phyloP scores from a whole-genome alignment of 2,113 vertebrate genomes.

The Cyprinodon variegatus region DNA sequence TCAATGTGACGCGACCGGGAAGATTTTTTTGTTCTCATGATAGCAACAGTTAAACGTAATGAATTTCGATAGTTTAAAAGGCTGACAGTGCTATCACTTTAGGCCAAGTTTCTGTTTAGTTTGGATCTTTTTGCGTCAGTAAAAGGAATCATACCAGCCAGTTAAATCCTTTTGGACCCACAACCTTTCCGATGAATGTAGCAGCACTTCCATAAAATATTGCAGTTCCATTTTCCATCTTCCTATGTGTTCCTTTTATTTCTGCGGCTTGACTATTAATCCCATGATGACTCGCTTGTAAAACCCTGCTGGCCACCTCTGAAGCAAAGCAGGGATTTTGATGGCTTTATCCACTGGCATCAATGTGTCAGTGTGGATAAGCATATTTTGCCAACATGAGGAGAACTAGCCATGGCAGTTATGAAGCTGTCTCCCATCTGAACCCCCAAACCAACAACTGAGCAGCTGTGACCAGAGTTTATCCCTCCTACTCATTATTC shows the following conservation, averaged over 20 bases:
- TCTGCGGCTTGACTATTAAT: constrained; percentile 56
- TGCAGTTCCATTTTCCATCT: constrained; percentile 60
- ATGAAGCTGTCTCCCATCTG: constrained; percentile 51
- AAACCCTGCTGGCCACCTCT: constrained; percentile 46
- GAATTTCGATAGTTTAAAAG: background rate
- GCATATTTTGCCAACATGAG: constrained; percentile 58
- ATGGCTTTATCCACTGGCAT: constrained; percentile 63
- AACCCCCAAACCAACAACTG: constrained; percentile 57
- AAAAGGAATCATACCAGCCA: constrained; percentile 23
- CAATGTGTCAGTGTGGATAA: constrained; percentile 47
- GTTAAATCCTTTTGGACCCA: constrained; percentile 37
- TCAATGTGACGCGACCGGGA: background rate
- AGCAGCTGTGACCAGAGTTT: constrained; percentile 26
- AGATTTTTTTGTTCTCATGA: background rate
- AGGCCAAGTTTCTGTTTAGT: constrained; percentile 19
- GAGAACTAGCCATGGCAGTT: constrained; percentile 58
- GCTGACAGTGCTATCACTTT: constrained; percentile 3
- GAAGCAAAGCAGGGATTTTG: constrained; percentile 37
- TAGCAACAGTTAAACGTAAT: background rate
- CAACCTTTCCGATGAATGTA: constrained; percentile 40
- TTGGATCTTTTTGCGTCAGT: constrained; percentile 30
- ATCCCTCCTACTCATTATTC: constrained; percentile 41
- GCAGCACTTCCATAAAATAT: constrained; percentile 58
- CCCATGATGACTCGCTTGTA: constrained; percentile 51
- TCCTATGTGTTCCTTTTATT: constrained; percentile 60